Conservation (phyloP, 2,888 invertebrate species). For the Leucophenga maculata region DNA sequence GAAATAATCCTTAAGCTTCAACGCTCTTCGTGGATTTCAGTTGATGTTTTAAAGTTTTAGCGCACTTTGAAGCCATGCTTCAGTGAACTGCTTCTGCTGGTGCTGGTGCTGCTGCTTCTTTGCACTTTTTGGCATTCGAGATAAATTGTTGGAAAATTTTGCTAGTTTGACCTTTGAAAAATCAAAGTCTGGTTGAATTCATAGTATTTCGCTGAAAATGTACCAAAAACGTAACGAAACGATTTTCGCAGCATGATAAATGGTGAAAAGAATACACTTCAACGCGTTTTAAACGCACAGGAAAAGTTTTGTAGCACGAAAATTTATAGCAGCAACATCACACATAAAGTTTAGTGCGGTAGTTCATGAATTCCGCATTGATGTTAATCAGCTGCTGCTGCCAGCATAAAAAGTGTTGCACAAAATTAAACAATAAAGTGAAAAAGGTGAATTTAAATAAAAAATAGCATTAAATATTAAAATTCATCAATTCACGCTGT, state of each 20-base stretch:
- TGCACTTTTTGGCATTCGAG: slow-evolving; percentile 16
- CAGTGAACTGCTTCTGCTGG: not conserved
- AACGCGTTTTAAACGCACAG: not conserved
- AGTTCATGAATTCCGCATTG: too few relatives aligned
- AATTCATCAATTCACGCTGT: not conserved
- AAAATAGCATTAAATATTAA: too few relatives aligned
- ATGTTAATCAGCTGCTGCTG: too few relatives aligned
- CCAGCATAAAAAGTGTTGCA: not conserved
- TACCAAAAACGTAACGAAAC: slow-evolving; percentile 4
- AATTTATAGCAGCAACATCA: not conserved
- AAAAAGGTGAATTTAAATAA: not conserved
- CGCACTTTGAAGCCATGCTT: slow-evolving; percentile 7
- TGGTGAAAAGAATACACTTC: slow-evolving; percentile 1
- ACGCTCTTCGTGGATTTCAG: not conserved
- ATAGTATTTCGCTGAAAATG: not conserved
- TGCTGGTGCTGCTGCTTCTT: not conserved
- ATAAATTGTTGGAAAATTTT: slow-evolving; percentile 23
- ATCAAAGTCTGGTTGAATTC: slow-evolving; percentile 17
- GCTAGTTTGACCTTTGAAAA: slow-evolving; percentile 12
- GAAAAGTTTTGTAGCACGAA: slow-evolving; percentile 9
- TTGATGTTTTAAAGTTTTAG: slow-evolving; percentile 18
- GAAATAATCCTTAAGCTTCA: slow-evolving; percentile 10
- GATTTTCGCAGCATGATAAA: slow-evolving; percentile 8
- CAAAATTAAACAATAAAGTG: not conserved
- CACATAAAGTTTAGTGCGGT: too few relatives aligned